Evolutionary conservation across 2,113 vertebrate genomes (phyloP), one percentile per base, ranked within the genome.

Genomic region (Atractosteus spatula): DNA sequence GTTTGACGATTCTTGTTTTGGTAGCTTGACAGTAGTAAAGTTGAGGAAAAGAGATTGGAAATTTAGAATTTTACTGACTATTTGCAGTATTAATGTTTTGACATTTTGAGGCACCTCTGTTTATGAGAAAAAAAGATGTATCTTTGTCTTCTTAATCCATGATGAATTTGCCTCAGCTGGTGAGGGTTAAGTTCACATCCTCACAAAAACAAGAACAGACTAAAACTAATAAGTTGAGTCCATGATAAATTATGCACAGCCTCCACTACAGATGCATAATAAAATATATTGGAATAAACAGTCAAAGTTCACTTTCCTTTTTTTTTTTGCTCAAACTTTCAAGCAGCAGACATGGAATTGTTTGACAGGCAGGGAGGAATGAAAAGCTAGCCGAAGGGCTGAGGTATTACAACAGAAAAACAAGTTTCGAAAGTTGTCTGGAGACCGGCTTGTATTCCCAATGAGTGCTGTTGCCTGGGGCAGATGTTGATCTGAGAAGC

Each of bases 171-270:
- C 29, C 1, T 29, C 29, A 29, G 29, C 29, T 29, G 29, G 29
- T 29, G 29, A 29, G 29, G 29, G 29, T 29, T 29, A 29, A 29
- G 29, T 29, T 29, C 29, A 29, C 29, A 29, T 29, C 29, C 29
- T 29, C 29, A 29, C 29, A 29, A 29, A 29, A 29, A 29, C 29
- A 29, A 29, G 29, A 29, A 29, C 29, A 29, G 29, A 29, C 29
- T 29, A 29, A 29, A 29, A 54, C 71, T 71, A 13, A 76, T 47
- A 62, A 66, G 70, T 70, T 73, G 59, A 63, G 45, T 43, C 42
- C n/a, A 12, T 43, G 42, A 45, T 76, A 71, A 79, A 79, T 76
- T 74, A 79, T 76, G 72, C 75, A 79, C 11, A 62, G 62, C 54
- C 69, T 47, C n/a, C 70, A 68, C 66, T 65, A 68, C 64, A 71